phyloP scores from a whole-genome alignment of 2,888 invertebrate genomes.

The Hanleya hanleyi region DNA sequence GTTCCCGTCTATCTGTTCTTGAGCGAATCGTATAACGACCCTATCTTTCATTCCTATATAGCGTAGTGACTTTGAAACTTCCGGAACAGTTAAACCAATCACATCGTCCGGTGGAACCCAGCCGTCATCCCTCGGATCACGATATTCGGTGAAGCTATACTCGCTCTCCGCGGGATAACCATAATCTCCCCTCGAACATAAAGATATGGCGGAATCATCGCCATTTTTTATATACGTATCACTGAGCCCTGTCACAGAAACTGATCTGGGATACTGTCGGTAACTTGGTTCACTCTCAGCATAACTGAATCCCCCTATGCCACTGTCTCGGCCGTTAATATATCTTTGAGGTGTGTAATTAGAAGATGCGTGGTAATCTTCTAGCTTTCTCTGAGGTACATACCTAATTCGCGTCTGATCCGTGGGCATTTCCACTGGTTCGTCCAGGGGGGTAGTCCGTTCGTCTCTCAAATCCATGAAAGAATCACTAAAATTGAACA shows the following conservation, averaged over 20 bases:
- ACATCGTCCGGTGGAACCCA: conserved; percentile 65
- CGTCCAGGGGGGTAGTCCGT: background rate
- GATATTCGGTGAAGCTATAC: conserved; percentile 61
- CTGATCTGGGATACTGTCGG: conserved; percentile 40
- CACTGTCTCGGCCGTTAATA: conserved; percentile 3
- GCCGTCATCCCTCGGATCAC: conserved; percentile 52
- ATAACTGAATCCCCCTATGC: conserved; percentile 34
- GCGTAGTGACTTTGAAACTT: conserved; percentile 63
- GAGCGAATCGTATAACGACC: conserved; percentile 60
- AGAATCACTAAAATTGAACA: conserved; percentile 55
- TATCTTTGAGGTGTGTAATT: background rate
- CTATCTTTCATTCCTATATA: conserved; percentile 70
- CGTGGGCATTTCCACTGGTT: too few relatives aligned
- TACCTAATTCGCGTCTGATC: too few relatives aligned
- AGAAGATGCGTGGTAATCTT: background rate
- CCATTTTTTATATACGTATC: conserved; percentile 51
- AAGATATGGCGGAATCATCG: conserved; percentile 65
- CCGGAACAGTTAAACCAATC: conserved; percentile 55
- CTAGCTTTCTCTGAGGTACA: too few relatives aligned
- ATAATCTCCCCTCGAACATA: conserved; percentile 56
- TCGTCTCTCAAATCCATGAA: conserved; percentile 23
- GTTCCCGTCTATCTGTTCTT: conserved; percentile 69
- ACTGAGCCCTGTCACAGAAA: conserved; percentile 50
- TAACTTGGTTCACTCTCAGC: conserved; percentile 55
- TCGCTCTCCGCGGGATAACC: conserved; percentile 59